Conservation (phyloP, 1,140 invertebrate species). For the Dendrolimus punctatus region DNA sequence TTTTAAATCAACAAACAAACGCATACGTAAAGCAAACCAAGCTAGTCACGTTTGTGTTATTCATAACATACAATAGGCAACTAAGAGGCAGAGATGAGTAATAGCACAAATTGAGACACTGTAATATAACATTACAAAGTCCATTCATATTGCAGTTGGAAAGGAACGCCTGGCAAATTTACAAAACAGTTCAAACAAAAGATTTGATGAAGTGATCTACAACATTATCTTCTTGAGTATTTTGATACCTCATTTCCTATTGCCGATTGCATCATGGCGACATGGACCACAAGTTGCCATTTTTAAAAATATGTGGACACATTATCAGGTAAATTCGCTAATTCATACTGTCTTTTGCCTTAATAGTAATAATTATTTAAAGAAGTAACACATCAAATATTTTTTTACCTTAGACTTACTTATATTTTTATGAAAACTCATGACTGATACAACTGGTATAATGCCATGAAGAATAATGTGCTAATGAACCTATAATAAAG, state of each 20-base stretch:
- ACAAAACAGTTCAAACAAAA: constrained; percentile 73
- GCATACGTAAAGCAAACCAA: too few species aligned
- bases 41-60: too few species aligned
- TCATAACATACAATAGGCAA: too few species aligned
- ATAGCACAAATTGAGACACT: too few species aligned
- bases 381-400: not conserved
- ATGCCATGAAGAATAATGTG: too few species aligned
- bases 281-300: constrained; percentile 78
- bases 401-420: too few species aligned
- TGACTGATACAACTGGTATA: too few species aligned
- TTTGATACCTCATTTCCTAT: constrained; percentile 78
- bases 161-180: constrained; percentile 71
- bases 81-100: too few species aligned
- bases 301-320: constrained; percentile 83
- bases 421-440: too few species aligned
- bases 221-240: constrained; percentile 80
- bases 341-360: not conserved
- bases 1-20: too few species aligned
- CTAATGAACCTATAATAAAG: too few species aligned
- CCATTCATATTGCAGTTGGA: constrained; percentile 47
- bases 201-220: constrained; percentile 81
- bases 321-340: constrained; percentile 73
- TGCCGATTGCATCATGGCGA: constrained; percentile 79
- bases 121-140: too few species aligned
- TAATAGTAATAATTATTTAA: not conserved